A percentile compares a stretch with the other conserved stretches of the same genome.
Evolutionary conservation across 2,113 vertebrate genomes (phyloP).

Genomic region (Xyrauchen texanus): DNA sequence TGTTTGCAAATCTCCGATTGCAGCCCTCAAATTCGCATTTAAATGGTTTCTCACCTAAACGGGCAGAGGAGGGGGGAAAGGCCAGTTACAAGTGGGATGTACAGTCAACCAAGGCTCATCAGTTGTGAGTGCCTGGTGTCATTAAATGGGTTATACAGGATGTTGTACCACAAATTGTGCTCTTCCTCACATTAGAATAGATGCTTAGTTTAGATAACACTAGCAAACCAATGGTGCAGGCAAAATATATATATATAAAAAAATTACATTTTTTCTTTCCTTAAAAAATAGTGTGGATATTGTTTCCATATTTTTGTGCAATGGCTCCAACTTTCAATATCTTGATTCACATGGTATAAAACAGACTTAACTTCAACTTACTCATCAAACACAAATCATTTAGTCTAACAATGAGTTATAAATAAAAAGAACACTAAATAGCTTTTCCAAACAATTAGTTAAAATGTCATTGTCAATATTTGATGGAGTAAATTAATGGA

Average conservation of each 20-base stretch:
- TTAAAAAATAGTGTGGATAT: no score
- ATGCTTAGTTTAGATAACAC: not conserved
- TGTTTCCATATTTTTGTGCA: no score
- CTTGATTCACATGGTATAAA: no score
- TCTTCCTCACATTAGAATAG: not conserved
- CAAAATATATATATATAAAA: not conserved
- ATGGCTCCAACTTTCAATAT: no score
- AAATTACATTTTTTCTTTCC: not conserved
- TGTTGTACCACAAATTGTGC: conserved; percentile 30
- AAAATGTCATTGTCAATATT: not conserved
- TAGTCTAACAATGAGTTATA: no score
- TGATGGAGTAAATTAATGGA: not conserved
- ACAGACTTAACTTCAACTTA: no score
- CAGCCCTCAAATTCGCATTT: conserved; percentile 77
- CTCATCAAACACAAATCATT: no score
- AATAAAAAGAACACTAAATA: not conserved
- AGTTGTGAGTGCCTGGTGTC: conserved; percentile 21
- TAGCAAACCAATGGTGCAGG: not conserved
- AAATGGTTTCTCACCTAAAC: conserved; percentile 79
- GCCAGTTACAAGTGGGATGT: conserved; percentile 58
- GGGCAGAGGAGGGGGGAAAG: conserved; percentile 63
- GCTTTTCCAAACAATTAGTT: not conserved
- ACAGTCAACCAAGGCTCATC: conserved; percentile 29
- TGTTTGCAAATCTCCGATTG: conserved; percentile 76
- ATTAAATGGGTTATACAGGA: conserved; percentile 34